phyloP scores from a whole-genome alignment of 2,797 vertebrate species.

The Chaenodraco wilsoni region DNA sequence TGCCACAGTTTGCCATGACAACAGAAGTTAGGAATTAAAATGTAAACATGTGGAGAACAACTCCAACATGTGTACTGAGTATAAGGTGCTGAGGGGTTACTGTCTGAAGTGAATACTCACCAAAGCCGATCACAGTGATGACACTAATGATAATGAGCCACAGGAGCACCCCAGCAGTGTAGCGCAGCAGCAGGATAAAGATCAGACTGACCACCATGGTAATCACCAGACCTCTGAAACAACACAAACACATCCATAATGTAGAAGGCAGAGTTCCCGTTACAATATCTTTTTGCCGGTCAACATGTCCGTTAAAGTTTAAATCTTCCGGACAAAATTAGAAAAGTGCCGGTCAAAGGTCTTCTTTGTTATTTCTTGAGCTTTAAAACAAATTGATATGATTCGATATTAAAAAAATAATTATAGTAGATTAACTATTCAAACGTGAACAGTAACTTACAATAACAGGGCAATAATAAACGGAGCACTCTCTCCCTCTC shows the following conservation, averaged over 20 bases:
- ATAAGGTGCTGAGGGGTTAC: neutral
- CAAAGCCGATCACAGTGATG: slow-evolving; percentile 88
- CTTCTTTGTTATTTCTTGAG: too few relatives aligned
- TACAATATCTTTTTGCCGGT: too few relatives aligned
- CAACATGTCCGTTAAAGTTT: too few relatives aligned
- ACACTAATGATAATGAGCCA: slow-evolving; percentile 92
- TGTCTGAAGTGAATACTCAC: slow-evolving; percentile 63
- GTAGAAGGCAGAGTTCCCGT: too few relatives aligned
- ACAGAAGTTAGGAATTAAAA: slow-evolving; percentile 1
- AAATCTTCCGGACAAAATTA: too few relatives aligned
- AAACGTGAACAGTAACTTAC: too few relatives aligned
- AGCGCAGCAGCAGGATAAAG: slow-evolving; percentile 92
- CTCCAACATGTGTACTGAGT: slow-evolving; percentile 7
- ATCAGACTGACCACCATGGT: slow-evolving; percentile 92
- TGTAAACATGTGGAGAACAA: slow-evolving; percentile 10
- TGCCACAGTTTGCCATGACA: slow-evolving; percentile 13
- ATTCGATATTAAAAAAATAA: too few relatives aligned
- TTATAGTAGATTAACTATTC: too few relatives aligned
- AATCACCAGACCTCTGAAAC: slow-evolving; percentile 88
- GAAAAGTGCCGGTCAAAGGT: too few relatives aligned
- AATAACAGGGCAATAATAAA: too few relatives aligned
- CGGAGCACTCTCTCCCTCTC: too few relatives aligned
- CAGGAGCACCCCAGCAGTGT: slow-evolving; percentile 90
- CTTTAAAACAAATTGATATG: too few relatives aligned
- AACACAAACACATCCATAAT: slow-evolving; percentile 33